Conservation (phyloP, 53 echinoderm and acorn worm species). For the Stichopus horrens region DNA sequence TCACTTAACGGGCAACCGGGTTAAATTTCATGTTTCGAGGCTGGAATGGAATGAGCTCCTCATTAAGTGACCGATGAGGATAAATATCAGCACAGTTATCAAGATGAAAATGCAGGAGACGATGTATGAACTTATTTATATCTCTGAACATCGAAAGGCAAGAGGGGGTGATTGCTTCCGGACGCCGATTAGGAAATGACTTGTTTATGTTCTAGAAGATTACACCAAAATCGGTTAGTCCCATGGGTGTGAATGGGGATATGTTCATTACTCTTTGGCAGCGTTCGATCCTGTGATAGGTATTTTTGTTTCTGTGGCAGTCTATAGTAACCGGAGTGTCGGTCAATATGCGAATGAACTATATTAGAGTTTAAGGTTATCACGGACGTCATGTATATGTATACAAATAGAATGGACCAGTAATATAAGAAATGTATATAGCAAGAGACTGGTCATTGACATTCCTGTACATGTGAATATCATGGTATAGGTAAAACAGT, state of each 20-base stretch:
- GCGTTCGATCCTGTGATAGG: no score
- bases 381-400: no score
- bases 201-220: conserved; percentile 4
- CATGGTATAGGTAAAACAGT: no score
- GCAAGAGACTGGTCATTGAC: no score
- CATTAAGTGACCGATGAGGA: conserved; percentile 34
- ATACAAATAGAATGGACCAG: no score
- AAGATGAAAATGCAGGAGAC: neutral
- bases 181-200: conserved; percentile 12
- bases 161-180: neutral
- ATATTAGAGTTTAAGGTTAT: no score
- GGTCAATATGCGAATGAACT: no score
- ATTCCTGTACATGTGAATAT: no score
- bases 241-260: neutral
- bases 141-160: neutral
- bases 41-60: neutral
- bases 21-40: neutral
- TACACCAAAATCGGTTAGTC: neutral
- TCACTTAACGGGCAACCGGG: neutral
- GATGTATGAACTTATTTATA: neutral
- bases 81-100: neutral
- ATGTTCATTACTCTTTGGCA: no score
- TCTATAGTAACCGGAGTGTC: no score
- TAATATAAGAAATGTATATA: no score
- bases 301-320: no score